A percentile compares a stretch with the other conserved stretches of the same genome.
These are phyloP conservation scores for Saccostrea cuccullata DNA, from an alignment of 1,140 invertebrate genomes.

Conservation along the genomic window DNA sequence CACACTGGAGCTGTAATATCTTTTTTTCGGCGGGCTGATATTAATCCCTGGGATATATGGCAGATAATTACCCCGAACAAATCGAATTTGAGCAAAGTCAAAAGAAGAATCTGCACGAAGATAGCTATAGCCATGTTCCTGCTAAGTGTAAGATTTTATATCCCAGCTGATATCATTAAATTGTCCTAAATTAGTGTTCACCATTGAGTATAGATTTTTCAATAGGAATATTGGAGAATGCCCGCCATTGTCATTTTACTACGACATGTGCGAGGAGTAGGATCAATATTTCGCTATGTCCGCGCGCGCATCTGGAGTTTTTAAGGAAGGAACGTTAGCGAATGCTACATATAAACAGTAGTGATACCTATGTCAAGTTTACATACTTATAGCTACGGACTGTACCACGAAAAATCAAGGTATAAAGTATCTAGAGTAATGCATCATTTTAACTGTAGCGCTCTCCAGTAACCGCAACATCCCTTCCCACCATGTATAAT, in stretches of 20 bases:
- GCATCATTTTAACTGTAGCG: not conserved
- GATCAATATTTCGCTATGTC: conserved; percentile 28
- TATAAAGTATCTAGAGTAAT: not conserved
- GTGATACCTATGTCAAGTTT: conserved; percentile 13
- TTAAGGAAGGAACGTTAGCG: conserved; percentile 26
- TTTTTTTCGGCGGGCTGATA: not conserved
- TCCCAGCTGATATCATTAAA: conserved; percentile 26
- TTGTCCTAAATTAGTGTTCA: conserved; percentile 31
- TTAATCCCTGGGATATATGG: not conserved
- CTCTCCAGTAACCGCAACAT: not conserved
- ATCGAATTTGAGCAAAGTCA: not conserved
- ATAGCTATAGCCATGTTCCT: not conserved
- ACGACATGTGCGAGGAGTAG: conserved; percentile 20
- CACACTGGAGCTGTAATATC: not conserved
- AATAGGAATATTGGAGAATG: conserved; percentile 36
- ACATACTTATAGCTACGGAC: conserved; percentile 12
- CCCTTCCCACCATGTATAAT: not conserved
- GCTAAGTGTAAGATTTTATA: conserved; percentile 9
- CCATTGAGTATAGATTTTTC: conserved; percentile 31
- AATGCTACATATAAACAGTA: conserved; percentile 19
- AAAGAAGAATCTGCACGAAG: not conserved
- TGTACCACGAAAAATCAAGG: not conserved
- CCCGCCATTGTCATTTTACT: conserved; percentile 35
- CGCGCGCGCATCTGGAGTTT: conserved; percentile 31
- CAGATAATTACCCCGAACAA: not conserved